Base-by-base conservation (phyloP, 2,113 vertebrate genomes). In the Rafetus swinhoei region DNA sequence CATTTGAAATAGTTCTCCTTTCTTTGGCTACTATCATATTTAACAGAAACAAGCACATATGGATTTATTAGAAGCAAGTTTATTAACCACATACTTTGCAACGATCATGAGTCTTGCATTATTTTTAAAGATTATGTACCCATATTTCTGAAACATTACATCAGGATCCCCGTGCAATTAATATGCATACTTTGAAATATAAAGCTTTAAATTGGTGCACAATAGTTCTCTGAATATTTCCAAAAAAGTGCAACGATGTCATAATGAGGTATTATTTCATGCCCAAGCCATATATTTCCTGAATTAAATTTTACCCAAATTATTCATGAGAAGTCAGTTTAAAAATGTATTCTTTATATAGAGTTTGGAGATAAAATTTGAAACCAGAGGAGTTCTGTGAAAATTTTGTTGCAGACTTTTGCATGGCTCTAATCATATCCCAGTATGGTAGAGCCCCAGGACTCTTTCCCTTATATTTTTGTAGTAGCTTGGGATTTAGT, bases 311-410 rank as follows among this genome's bases (percentile, higher is more conserved):
- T 80, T 79, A 54, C 0, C 1, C 57, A 83, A 91, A 45, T 59
- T 0, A 74, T n/a, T 91, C 16, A 57, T 15, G 35, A 65, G 1
- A 1, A 19, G 1, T 55, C 24, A 29, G 85, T 32, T 52, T 13
- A 10, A 79, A 55, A 54, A 90, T 0, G 0, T 25, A 4, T 1
- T 12, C 82, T 35, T 29, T 80, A 1, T 1, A 25, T 6, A 77
- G 16, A 1, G 13, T 74, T 19, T 69, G 13, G 39, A 84, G 50
- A 76, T 16, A 81, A 86, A 45, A 81, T 29, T 4, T 84, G 52
- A 91, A 69, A 2, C 7, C 74, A 53, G 29, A 52, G 22, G 72
- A 72, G 50, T 62, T 84, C 65, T 60, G 0, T 50, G 35, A 21
- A 13, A 0, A 0, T 7, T 89, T 53, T 56, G 81, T 85, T 56